Evolutionary conservation across 2,797 vertebrate species (phyloP).

Genomic region (Lepidocolaptes lacrymiger): DNA sequence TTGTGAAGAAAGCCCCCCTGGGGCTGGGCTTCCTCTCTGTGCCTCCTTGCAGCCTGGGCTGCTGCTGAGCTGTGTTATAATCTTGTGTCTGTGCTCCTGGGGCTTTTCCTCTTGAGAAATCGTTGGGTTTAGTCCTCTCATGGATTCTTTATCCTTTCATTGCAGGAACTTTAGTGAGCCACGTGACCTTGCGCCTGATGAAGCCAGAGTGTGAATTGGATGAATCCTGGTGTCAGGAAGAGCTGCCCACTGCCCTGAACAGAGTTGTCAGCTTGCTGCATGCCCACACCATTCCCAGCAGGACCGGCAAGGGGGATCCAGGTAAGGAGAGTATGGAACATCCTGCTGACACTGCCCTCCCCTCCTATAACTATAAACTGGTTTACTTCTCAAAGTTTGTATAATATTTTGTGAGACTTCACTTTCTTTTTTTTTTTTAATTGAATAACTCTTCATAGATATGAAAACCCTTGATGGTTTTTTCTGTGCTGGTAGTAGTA

Average conservation of each 20-base stretch:
- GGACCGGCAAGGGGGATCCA: conserved; percentile 79
- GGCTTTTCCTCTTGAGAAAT: not conserved
- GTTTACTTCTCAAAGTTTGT: not conserved
- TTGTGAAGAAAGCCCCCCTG: not conserved
- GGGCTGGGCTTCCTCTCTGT: not conserved
- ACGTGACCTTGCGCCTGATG: conserved; percentile 91
- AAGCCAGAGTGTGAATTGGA: conserved; percentile 92
- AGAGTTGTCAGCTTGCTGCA: conserved; percentile 87
- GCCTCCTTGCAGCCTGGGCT: not conserved
- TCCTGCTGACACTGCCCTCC: not conserved
- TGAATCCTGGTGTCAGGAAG: conserved; percentile 91
- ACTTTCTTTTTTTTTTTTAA: not conserved
- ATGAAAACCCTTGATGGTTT: not conserved
- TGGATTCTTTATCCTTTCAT: not conserved
- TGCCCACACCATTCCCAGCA: conserved; percentile 82
- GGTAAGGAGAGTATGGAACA: conserved; percentile 31
- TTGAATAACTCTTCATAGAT: not conserved
- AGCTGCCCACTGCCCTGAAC: conserved; percentile 84
- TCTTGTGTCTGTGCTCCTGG: not conserved
- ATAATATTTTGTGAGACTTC: not conserved
- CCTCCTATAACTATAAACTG: not conserved
- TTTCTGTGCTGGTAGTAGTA: not conserved
- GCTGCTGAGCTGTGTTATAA: not conserved
- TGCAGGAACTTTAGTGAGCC: conserved; percentile 88
- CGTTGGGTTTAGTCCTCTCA: not conserved